Evolutionary conservation across 53 echinoderm and acorn worm genomes (phyloP).

Genomic region (Echinometra lucunter): DNA sequence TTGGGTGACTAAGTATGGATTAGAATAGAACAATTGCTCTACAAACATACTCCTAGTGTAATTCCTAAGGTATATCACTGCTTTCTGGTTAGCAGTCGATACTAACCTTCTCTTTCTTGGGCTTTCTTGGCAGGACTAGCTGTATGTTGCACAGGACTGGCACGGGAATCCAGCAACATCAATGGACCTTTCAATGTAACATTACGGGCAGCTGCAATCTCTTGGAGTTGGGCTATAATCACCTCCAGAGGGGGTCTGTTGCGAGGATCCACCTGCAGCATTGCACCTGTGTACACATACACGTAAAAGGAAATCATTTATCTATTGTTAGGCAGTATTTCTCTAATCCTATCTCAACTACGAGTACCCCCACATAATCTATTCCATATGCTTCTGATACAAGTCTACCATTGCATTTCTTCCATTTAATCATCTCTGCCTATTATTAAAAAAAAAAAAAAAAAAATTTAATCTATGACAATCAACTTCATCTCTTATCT

Average conservation of each 20-base stretch:
- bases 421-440: too few species aligned
- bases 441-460: too few species aligned
- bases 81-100: not conserved
- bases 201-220: slow-evolving; percentile 87
- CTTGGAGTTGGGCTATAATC: slow-evolving; percentile 87
- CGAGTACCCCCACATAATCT: too few species aligned
- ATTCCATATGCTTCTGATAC: too few species aligned
- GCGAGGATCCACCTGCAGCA: slow-evolving; percentile 92
- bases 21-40: not conserved
- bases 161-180: slow-evolving; percentile 43
- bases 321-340: too few species aligned
- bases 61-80: not conserved
- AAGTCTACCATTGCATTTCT: too few species aligned
- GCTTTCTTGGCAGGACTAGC: slow-evolving; percentile 73
- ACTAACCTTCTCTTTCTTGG: slow-evolving; percentile 63
- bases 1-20: not conserved
- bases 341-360: too few species aligned
- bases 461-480: too few species aligned
- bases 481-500: too few species aligned
- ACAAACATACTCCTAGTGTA: too few species aligned
- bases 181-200: slow-evolving; percentile 85
- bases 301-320: not conserved
- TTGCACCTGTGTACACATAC: slow-evolving; percentile 78
- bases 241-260: slow-evolving; percentile 82
- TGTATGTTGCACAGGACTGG: slow-evolving; percentile 16